A percentile compares a stretch with the other conserved stretches of the same genome.
Conservation (phyloP, 2,888 invertebrate species). For the Reticulitermes lucifugus region DNA sequence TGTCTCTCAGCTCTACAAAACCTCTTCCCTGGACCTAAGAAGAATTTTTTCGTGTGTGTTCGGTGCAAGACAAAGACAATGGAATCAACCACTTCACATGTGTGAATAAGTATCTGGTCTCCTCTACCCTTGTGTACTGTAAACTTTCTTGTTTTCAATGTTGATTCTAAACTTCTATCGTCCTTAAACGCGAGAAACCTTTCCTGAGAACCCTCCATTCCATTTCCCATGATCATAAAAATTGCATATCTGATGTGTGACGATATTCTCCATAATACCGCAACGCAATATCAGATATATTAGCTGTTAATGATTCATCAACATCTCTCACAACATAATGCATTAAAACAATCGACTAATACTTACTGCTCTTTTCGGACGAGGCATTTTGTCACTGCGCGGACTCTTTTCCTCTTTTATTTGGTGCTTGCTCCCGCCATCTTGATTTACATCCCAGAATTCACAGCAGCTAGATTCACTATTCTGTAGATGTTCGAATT, state of each 20-base stretch:
- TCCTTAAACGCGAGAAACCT: constrained; percentile 23
- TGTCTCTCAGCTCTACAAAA: too few species aligned
- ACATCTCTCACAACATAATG: not conserved
- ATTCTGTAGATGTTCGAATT: not conserved
- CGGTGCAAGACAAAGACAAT: constrained; percentile 20
- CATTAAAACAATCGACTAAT: constrained; percentile 48
- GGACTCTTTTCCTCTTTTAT: constrained; percentile 53
- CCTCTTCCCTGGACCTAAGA: too few species aligned
- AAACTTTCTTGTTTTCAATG: not conserved
- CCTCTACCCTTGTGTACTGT: too few species aligned
- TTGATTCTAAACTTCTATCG: not conserved
- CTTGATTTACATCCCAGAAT: constrained; percentile 59
- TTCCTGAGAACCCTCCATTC: constrained; percentile 31
- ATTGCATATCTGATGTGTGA: constrained; percentile 60
- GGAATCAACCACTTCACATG: not conserved
- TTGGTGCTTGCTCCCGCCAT: constrained; percentile 55
- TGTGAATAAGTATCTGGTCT: not conserved
- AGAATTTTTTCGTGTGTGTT: too few species aligned
- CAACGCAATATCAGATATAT: constrained; percentile 30
- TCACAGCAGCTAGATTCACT: constrained; percentile 57
- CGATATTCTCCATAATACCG: constrained; percentile 41
- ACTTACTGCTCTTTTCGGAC: constrained; percentile 64
- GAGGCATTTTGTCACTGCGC: constrained; percentile 60
- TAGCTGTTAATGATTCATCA: not conserved
- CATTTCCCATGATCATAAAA: constrained; percentile 57